Conservation (phyloP, 1,140 invertebrate species). For the Drosophila hydei region DNA sequence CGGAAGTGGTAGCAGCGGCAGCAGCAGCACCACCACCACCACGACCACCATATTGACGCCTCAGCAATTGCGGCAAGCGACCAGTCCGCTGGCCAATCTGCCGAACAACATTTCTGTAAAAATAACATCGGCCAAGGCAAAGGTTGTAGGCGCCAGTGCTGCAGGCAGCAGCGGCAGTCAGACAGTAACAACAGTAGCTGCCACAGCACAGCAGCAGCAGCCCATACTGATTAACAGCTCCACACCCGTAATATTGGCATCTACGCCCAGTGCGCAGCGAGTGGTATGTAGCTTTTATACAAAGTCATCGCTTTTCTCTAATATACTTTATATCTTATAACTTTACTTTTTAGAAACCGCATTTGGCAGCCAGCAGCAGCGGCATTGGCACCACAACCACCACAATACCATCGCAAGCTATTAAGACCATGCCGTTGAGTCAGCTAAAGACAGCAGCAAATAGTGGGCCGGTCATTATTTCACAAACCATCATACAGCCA, state of each 20-base stretch:
- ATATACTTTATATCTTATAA: background rate
- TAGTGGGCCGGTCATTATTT: constrained; percentile 80
- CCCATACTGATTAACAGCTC: constrained; percentile 81
- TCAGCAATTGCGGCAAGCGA: constrained; percentile 67
- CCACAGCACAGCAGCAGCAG: constrained; percentile 61
- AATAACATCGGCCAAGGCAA: constrained; percentile 76
- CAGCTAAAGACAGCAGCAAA: constrained; percentile 77
- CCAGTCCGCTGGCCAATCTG: constrained; percentile 75
- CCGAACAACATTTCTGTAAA: constrained; percentile 82
- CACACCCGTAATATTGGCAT: constrained; percentile 78
- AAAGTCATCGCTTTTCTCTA: background rate
- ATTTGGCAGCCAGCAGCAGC: constrained; percentile 51
- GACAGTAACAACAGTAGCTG: constrained; percentile 44
- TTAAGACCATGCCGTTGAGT: constrained; percentile 80
- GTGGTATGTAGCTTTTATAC: constrained; percentile 44
- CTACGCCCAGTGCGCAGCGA: constrained; percentile 68
- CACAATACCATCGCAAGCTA: constrained; percentile 74
- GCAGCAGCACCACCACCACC: constrained; percentile 30
- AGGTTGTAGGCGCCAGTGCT: constrained; percentile 40
- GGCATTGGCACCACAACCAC: constrained; percentile 56
- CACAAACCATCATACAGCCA: constrained; percentile 81
- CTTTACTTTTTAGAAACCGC: constrained; percentile 61
- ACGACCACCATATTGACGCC: constrained; percentile 67
- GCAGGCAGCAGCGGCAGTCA: constrained; percentile 44
- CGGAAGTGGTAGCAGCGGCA: constrained; percentile 28